A percentile compares a stretch with the other conserved stretches of the same genome.
Conservation (phyloP, 2,888 invertebrate species). For the Harpalus rufipes region DNA sequence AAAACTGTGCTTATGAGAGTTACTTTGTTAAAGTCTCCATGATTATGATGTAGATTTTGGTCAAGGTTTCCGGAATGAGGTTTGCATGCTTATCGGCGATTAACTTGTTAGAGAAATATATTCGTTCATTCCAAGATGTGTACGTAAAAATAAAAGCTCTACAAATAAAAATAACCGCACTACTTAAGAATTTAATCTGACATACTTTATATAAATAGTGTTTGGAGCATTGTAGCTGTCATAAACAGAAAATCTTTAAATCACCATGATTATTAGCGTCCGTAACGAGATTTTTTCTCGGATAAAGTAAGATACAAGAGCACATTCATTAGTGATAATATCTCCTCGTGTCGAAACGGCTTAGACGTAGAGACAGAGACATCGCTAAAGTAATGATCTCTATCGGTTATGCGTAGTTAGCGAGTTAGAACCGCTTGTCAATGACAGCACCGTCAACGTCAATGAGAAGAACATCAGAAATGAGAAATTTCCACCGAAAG, state of each 20-base stretch:
- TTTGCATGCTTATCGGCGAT: slow-evolving; percentile 5
- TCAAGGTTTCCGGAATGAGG: slow-evolving; percentile 1
- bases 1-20: no score
- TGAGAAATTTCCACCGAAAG: slow-evolving; percentile 78
- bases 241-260: background rate
- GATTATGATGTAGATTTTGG: background rate
- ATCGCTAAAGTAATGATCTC: slow-evolving; percentile 27
- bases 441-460: slow-evolving; percentile 79
- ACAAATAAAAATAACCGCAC: background rate
- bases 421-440: slow-evolving; percentile 88
- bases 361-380: background rate
- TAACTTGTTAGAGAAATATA: background rate
- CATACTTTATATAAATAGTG: background rate
- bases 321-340: slow-evolving; percentile 1
- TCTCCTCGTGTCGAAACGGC: slow-evolving; percentile 33
- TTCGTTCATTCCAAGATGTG: background rate
- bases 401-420: slow-evolving; percentile 76
- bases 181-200: no score
- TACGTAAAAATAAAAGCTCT: background rate
- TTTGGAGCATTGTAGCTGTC: slow-evolving; percentile 1
- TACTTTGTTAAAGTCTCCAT: no score
- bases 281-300: background rate
- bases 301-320: background rate
- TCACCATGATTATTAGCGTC: background rate
- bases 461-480: slow-evolving; percentile 72